These are phyloP conservation scores for Neuroscelio doddi DNA, from an alignment of 2,888 invertebrate genomes.

Conservation along the genomic window DNA sequence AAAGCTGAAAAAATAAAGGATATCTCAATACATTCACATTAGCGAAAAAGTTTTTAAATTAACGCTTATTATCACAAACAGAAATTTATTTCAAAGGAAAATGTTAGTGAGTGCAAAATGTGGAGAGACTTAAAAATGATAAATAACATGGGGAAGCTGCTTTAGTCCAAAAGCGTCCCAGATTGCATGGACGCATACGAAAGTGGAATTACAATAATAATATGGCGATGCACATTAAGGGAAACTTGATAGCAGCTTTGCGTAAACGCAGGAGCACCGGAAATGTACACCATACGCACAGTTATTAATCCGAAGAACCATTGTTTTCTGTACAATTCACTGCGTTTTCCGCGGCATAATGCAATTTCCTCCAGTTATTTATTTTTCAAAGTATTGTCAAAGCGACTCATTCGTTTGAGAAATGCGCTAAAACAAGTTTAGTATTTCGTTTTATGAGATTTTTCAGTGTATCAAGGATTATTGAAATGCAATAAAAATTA, in stretches of 20 bases:
- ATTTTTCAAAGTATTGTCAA: constrained; percentile 27
- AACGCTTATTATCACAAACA: neutral
- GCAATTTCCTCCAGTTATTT: constrained; percentile 45
- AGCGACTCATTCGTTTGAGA: constrained; percentile 29
- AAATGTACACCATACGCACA: constrained; percentile 26
- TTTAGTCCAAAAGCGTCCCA: constrained; percentile 33
- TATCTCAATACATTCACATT: neutral
- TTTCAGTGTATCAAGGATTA: neutral
- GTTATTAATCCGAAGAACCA: constrained; percentile 29
- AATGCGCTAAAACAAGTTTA: constrained; percentile 1
- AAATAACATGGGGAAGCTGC: constrained; percentile 26
- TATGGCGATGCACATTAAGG: constrained; percentile 40
- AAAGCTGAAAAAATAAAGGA: neutral
- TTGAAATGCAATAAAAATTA: neutral
- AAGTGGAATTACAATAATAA: constrained; percentile 45
- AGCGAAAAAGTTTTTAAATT: neutral
- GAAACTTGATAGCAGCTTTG: constrained; percentile 41
- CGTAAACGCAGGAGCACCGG: constrained; percentile 29
- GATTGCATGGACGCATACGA: constrained; percentile 31
- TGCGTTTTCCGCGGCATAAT: constrained; percentile 41
- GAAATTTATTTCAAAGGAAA: neutral
- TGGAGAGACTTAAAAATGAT: too few species aligned
- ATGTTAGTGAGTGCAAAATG: neutral
- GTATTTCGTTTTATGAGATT: constrained; percentile 1
- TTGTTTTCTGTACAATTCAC: constrained; percentile 32